Conservation (phyloP, 1,140 invertebrate species). For the Tachypleus tridentatus region DNA sequence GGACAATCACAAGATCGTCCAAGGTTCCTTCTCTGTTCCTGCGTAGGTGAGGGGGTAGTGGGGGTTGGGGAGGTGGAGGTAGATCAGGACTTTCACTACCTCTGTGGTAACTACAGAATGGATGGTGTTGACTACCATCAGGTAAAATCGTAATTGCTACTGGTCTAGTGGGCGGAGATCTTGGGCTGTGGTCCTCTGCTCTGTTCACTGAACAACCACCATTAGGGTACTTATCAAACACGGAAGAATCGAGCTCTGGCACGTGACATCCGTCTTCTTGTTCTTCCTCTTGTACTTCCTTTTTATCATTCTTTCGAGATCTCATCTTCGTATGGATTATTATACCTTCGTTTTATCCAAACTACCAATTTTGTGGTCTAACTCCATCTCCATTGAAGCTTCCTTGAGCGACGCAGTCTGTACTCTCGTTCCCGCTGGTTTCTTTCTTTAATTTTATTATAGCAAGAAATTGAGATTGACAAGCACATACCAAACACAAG, state of each 20-base stretch:
- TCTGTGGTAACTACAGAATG: slow-evolving; percentile 11
- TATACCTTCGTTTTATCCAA: slow-evolving; percentile 15
- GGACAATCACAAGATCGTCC: too few relatives aligned
- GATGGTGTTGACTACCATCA: slow-evolving; percentile 3
- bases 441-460: slow-evolving; percentile 27
- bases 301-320: slow-evolving; percentile 7
- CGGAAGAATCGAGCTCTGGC: slow-evolving; percentile 24
- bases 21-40: not conserved
- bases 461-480: slow-evolving; percentile 28
- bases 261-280: slow-evolving; percentile 27
- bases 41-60: slow-evolving; percentile 13
- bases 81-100: slow-evolving; percentile 1
- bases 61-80: slow-evolving; percentile 14
- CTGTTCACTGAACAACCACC: slow-evolving; percentile 8
- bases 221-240: slow-evolving; percentile 24
- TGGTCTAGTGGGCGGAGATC: slow-evolving; percentile 10
- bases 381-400: slow-evolving; percentile 21
- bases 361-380: slow-evolving; percentile 12
- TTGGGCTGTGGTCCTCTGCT: not conserved
- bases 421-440: slow-evolving; percentile 27
- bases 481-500: slow-evolving; percentile 71
- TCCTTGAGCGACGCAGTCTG: slow-evolving; percentile 25
- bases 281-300: slow-evolving; percentile 18
- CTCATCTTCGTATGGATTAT: slow-evolving; percentile 13
- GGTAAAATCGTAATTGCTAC: not conserved